Conservation (phyloP, 2,888 invertebrate genomes). For the Hypercompe scribonia region DNA sequence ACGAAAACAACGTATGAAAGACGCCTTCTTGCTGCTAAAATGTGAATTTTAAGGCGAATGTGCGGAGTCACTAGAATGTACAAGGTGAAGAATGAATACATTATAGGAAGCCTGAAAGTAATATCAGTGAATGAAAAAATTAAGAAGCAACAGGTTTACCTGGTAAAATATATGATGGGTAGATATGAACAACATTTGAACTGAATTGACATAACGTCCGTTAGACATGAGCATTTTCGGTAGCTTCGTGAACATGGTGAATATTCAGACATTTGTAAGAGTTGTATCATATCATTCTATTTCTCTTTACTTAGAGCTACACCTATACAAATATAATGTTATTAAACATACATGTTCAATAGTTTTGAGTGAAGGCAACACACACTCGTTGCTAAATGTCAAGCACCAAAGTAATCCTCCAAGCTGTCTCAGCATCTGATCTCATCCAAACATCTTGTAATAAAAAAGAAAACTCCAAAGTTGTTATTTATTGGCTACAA, state of each 20-base stretch:
- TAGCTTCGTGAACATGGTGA: neutral
- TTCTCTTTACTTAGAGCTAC: neutral
- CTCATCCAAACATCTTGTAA: slow-evolving; percentile 18
- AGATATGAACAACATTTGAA: too few species aligned
- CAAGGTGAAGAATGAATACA: too few species aligned
- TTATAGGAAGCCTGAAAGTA: too few species aligned
- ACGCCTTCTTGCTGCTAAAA: too few species aligned
- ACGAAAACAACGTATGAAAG: too few species aligned
- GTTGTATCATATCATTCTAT: neutral
- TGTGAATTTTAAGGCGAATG: neutral
- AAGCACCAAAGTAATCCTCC: slow-evolving; percentile 6
- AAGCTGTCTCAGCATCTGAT: slow-evolving; percentile 16
- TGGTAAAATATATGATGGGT: neutral
- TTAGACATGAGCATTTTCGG: neutral
- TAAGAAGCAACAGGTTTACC: neutral
- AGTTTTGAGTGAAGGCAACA: neutral
- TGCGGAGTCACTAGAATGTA: too few species aligned
- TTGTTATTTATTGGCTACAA: slow-evolving; percentile 28
- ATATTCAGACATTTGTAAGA: neutral
- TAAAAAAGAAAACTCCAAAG: slow-evolving; percentile 21
- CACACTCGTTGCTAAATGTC: neutral
- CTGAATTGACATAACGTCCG: neutral
- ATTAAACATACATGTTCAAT: neutral
- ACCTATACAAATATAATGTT: too few species aligned
- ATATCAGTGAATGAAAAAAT: too few species aligned